Evolutionary conservation across 2,113 vertebrate species (phyloP), one percentile per base, ranked within the genome.

Genomic region (Eolophus roseicapilla): DNA sequence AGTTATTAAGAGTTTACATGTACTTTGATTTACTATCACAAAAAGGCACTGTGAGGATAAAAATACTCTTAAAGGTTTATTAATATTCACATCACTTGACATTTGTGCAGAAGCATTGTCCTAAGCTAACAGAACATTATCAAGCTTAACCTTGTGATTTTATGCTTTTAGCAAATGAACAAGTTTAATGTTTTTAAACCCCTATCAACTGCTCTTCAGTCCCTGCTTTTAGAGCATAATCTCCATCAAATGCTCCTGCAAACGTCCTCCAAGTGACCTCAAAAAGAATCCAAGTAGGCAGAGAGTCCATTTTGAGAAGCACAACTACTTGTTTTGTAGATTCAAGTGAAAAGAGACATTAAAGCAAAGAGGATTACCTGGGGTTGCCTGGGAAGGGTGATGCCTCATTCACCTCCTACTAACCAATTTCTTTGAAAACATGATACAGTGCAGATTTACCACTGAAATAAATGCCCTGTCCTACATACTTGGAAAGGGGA

Each of bases 61-160:
- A 89, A 70, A 41, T 14, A 43, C 9, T 79, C 52, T 69, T 78
- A 29, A 53, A 47, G 25, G 18, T 35, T 77, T 93, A 82, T 96
- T 96, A 97, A 88, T 91, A 95, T 97, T 94, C 92, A 93, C 25
- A 62, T 95, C 41, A 53, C 88, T 95, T 90, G 84, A 86, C 76
- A 84, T 96, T 88, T 90, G 69, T 50, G 57, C 70, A 84, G 86
- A 97, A 94, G 76, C 16, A 2, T 37, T 81, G 62, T 62, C 68
- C 65, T 76, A 53, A 82, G 59, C 63, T 95, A 86, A 93, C 44
- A 89, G 70, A 79, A 80, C 52, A 76, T 1, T 11, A 93, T 88
- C 82, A 87, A 84, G 62, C 44, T 81, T 95, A 94, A 92, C 90
- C 90, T 91, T 77, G 43, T 28, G 68, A 75, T 86, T 79, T 82